Percentiles rank a stretch among this genome's conserved stretches.
phyloP scores from a whole-genome alignment of 2,113 vertebrate species.

The Thermophis baileyi region DNA sequence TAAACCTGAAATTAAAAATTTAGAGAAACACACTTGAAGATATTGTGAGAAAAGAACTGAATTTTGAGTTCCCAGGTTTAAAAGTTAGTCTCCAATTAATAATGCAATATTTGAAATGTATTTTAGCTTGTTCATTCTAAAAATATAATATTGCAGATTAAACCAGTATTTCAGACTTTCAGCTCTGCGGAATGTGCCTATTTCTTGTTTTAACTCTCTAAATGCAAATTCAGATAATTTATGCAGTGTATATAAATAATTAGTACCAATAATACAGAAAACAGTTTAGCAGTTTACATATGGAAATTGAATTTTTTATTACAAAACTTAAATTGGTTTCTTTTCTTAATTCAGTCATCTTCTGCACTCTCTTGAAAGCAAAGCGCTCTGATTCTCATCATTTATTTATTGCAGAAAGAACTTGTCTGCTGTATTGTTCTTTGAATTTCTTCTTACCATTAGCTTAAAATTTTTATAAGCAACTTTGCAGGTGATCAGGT shows the following conservation, averaged over 20 bases:
- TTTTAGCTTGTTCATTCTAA: background rate
- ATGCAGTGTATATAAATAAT: background rate
- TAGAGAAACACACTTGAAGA: background rate
- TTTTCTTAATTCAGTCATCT: background rate
- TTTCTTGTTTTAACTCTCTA: background rate
- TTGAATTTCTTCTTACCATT: background rate
- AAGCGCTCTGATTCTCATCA: background rate
- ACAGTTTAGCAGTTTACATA: background rate
- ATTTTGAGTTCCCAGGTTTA: background rate
- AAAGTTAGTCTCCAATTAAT: background rate
- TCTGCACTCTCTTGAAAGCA: background rate
- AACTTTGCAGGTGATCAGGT: background rate
- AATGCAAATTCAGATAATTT: background rate
- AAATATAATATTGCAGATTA: background rate
- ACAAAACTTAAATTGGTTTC: background rate
- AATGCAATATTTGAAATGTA: background rate
- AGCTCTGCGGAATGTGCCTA: background rate
- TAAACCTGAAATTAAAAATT: background rate
- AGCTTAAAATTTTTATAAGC: constrained; percentile 11
- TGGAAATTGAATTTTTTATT: constrained; percentile 8
- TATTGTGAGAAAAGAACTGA: background rate
- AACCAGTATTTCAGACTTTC: background rate
- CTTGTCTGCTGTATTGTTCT: background rate
- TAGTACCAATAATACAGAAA: background rate
- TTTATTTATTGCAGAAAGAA: constrained; percentile 15